Evolutionary conservation across 2,888 invertebrate species (phyloP).

Genomic region (Phaedon cochleariae): DNA sequence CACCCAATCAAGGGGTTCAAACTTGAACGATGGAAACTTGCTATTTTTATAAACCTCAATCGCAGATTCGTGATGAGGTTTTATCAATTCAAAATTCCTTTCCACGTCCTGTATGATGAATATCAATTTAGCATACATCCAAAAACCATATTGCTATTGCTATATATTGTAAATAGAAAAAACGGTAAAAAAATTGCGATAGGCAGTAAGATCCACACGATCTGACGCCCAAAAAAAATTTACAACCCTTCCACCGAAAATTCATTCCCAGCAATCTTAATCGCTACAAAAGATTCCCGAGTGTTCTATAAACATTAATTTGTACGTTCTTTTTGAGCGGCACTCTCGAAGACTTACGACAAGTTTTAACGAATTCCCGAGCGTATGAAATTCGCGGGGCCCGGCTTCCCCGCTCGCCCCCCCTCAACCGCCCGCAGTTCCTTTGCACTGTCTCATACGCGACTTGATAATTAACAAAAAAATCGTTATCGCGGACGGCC

Average conservation of each 20-base stretch:
- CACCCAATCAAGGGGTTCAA: too few species aligned
- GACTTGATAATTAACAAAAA: slow-evolving; percentile 65
- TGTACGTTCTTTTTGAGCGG: slow-evolving; percentile 38
- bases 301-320: slow-evolving; percentile 46
- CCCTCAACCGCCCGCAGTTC: slow-evolving; percentile 31
- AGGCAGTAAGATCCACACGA: too few species aligned
- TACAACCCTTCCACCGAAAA: not conserved
- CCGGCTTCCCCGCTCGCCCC: slow-evolving; percentile 21
- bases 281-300: not conserved
- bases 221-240: not conserved
- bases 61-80: too few species aligned
- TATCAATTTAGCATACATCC: too few species aligned
- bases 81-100: too few species aligned
- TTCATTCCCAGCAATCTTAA: not conserved
- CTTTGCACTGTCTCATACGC: slow-evolving; percentile 58
- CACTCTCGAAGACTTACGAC: slow-evolving; percentile 43
- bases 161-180: too few species aligned
- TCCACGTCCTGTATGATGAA: too few species aligned
- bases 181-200: too few species aligned
- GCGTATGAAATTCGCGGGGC: slow-evolving; percentile 42
- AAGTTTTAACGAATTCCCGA: slow-evolving; percentile 43
- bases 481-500: slow-evolving; percentile 64
- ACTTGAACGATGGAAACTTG: too few species aligned
- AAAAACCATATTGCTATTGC: too few species aligned
- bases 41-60: too few species aligned